Evolutionary conservation across 2,888 invertebrate species (phyloP), one percentile per base, ranked within the genome.

Genomic region (Ichneumoninae sp.): DNA sequence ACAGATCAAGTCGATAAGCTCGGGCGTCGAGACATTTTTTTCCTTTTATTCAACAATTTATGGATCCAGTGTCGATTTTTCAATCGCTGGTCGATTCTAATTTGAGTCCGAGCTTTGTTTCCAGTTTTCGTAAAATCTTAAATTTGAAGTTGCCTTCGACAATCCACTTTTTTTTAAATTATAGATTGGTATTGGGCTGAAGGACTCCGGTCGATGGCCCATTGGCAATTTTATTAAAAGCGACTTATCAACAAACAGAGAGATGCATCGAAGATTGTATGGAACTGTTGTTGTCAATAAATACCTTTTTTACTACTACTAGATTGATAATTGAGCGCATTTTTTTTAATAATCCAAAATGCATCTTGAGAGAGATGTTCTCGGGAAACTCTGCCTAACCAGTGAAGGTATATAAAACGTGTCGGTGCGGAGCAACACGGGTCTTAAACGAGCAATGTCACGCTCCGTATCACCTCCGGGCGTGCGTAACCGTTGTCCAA

Each of bases 371-470:
- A 47, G 16, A 50, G 13, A 36, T 69, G 10, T 44, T 1, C 26
- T 40, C 22, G 47, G 4, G 69, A 50, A 22, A 50, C 22, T 50
- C 13, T 69, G 2, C 4, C 22, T 16, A 30, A 50, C 4, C n/a
- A 50, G 22, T 33, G 3, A 6, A 30, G 22, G 30, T 22, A 26
- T 16, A 69, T 69, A 33, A 69, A 52, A 30, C 22, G 36, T 57
- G 57, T 71, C 52, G 60, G n/a, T 30, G 44, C 13, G 22, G 54
- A 33, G 50, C 13, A 54, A 79, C 50, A 47, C 79, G 22, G 79
- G 84, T 88, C 87, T 88, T 86, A 89, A 90, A 91, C 89, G 90
- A 90, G 89, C 91, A 90, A 90, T 91, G 91, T 92, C 90, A 91
- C 90, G 91, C 90, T 91, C 92, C 90, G 89, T 85, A 91, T 92